Conservation (phyloP, 2,888 invertebrate species). For the Cheiracanthium punctorium region DNA sequence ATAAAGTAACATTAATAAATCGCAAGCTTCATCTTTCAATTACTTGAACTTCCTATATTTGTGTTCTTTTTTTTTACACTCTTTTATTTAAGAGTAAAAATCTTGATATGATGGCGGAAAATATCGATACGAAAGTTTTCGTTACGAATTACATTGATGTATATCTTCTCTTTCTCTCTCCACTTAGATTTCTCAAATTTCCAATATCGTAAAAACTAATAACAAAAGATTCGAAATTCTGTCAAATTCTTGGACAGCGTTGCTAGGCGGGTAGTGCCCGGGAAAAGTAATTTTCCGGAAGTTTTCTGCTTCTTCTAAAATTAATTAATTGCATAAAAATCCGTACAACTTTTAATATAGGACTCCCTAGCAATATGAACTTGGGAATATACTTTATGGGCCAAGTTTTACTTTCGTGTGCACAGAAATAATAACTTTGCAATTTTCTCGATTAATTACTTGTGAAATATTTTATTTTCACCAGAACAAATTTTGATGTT, state of each 20-base stretch:
- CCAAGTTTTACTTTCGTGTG: background rate
- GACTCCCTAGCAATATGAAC: background rate
- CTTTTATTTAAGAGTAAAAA: background rate
- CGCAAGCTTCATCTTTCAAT: slow-evolving; percentile 27
- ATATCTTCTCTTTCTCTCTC: background rate
- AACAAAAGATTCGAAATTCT: slow-evolving; percentile 16
- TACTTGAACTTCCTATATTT: slow-evolving; percentile 17
- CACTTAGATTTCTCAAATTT: slow-evolving; percentile 2
- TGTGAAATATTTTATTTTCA: no score
- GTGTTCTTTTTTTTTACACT: background rate
- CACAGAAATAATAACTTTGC: background rate
- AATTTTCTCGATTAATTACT: background rate
- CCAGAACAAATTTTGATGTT: no score
- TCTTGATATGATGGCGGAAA: background rate
- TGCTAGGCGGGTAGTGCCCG: background rate
- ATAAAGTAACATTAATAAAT: slow-evolving; percentile 19
- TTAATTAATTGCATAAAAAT: slow-evolving; percentile 16
- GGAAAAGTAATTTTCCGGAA: slow-evolving; percentile 9
- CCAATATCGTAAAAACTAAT: slow-evolving; percentile 21
- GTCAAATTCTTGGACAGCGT: slow-evolving; percentile 23
- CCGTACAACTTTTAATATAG: background rate
- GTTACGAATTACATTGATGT: background rate
- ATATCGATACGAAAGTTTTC: slow-evolving; percentile 9
- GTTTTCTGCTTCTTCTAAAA: background rate
- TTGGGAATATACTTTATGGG: background rate